A percentile compares a stretch with the other conserved stretches of the same genome.
These are phyloP conservation scores for Drosophila sproati DNA, from an alignment of 1,140 invertebrate genomes.

Conservation along the genomic window DNA sequence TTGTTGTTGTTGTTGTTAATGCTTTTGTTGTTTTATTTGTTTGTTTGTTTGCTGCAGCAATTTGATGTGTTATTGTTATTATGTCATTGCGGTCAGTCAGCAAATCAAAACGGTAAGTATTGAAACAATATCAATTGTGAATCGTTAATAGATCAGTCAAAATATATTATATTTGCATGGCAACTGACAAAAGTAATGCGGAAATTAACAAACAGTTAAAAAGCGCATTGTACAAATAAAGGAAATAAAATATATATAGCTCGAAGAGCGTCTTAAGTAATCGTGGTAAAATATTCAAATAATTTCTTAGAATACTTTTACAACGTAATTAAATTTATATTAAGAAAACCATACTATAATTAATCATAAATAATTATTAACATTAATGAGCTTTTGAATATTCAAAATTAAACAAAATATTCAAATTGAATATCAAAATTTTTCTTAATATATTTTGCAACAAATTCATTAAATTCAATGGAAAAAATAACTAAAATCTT, in stretches of 20 bases:
- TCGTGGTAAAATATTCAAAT: slow-evolving; percentile 30
- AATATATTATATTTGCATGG: neutral
- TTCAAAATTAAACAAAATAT: neutral
- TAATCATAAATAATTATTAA: neutral
- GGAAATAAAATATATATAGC: neutral
- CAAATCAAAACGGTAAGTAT: slow-evolving; percentile 40
- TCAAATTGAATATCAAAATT: slow-evolving; percentile 42
- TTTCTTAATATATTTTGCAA: slow-evolving; percentile 59
- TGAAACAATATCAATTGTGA: slow-evolving; percentile 18
- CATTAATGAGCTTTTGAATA: slow-evolving; percentile 6
- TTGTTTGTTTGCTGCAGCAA: slow-evolving; percentile 9
- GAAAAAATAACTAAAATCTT: slow-evolving; percentile 47
- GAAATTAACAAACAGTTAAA: neutral
- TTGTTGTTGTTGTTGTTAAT: slow-evolving; percentile 38
- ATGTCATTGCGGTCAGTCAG: slow-evolving; percentile 65
- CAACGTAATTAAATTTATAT: slow-evolving; percentile 30
- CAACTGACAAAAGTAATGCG: slow-evolving; percentile 9
- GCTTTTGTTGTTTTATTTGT: slow-evolving; percentile 58
- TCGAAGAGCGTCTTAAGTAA: slow-evolving; percentile 30
- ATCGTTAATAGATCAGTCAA: slow-evolving; percentile 17
- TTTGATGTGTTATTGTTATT: slow-evolving; percentile 69
- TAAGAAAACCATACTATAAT: slow-evolving; percentile 31
- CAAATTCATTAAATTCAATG: slow-evolving; percentile 27
- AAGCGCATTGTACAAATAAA: too few relatives aligned
- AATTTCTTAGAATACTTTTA: slow-evolving; percentile 6